phyloP scores from a whole-genome alignment of 2,113 vertebrate species.

The Ammospiza nelsoni region DNA sequence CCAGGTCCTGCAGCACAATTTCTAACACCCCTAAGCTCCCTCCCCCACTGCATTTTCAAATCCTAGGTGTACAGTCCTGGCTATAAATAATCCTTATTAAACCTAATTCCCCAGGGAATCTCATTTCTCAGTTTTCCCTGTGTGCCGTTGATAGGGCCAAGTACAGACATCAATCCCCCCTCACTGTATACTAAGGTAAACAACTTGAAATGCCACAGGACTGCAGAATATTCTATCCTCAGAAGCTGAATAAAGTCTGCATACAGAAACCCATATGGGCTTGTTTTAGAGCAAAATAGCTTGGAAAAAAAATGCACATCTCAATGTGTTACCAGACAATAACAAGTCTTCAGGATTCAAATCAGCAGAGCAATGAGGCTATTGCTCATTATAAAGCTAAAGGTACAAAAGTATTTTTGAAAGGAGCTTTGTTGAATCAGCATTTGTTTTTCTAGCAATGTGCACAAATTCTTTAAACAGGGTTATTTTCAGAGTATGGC shows the following conservation, averaged over 20 bases:
- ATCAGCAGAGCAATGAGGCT: background rate
- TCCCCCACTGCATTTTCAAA: background rate
- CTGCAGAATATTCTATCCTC: background rate
- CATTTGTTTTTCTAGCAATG: conserved; percentile 5
- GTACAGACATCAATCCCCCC: no score
- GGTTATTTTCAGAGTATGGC: background rate
- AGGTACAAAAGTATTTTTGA: conserved; percentile 15
- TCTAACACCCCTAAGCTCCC: background rate
- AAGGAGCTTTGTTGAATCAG: conserved; percentile 10
- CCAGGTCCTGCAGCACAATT: background rate
- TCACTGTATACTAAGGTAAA: background rate
- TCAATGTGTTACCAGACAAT: background rate
- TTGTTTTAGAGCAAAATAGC: background rate
- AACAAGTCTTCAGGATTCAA: background rate
- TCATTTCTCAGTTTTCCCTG: background rate
- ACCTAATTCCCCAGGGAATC: background rate
- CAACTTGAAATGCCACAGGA: background rate
- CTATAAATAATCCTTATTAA: background rate
- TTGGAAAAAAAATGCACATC: background rate
- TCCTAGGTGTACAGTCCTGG: background rate
- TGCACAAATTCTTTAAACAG: conserved; percentile 8
- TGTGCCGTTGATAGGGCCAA: background rate
- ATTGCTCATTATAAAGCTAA: background rate
- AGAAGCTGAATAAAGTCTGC: background rate
- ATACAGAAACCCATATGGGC: background rate